phyloP scores from a whole-genome alignment of 2,113 vertebrate genomes.

The Cyprinodon brontotheroides region DNA sequence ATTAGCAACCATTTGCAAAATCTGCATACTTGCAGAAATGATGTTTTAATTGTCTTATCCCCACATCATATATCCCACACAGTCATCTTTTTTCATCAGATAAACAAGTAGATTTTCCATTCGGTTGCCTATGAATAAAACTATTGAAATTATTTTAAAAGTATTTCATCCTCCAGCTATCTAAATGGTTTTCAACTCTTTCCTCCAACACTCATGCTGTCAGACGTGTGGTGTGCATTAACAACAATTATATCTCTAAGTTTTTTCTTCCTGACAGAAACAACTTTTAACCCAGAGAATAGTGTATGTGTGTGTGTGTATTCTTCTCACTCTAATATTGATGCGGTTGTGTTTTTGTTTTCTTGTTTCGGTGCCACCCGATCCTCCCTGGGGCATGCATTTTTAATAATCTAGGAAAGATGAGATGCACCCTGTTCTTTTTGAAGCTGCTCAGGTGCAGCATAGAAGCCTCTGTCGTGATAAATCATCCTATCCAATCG shows the following conservation, averaged over 20 bases:
- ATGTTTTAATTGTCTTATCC: too few relatives aligned
- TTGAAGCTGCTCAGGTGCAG: conserved; percentile 33
- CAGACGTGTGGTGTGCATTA: background rate
- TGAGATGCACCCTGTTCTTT: conserved; percentile 52
- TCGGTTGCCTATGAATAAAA: background rate
- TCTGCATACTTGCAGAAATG: too few relatives aligned
- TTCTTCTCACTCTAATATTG: conserved; percentile 65
- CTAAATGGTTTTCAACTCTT: background rate
- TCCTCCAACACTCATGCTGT: background rate
- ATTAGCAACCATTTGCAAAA: too few relatives aligned
- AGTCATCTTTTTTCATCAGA: too few relatives aligned
- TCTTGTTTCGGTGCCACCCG: conserved; percentile 66
- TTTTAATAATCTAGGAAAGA: conserved; percentile 72
- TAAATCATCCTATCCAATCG: conserved; percentile 17
- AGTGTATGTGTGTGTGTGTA: conserved; percentile 9
- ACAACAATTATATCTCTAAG: background rate
- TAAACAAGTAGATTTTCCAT: too few relatives aligned
- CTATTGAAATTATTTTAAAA: background rate
- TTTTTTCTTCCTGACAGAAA: conserved; percentile 21
- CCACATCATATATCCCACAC: too few relatives aligned
- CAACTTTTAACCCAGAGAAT: conserved; percentile 15
- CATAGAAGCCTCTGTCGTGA: conserved; percentile 35
- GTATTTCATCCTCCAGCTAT: background rate
- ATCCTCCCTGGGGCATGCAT: conserved; percentile 67
- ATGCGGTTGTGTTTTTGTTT: conserved; percentile 72